A percentile compares a stretch with the other conserved stretches of the same genome.
Conservation (phyloP, 1,140 invertebrate genomes). For the Agraylea sexmaculata region DNA sequence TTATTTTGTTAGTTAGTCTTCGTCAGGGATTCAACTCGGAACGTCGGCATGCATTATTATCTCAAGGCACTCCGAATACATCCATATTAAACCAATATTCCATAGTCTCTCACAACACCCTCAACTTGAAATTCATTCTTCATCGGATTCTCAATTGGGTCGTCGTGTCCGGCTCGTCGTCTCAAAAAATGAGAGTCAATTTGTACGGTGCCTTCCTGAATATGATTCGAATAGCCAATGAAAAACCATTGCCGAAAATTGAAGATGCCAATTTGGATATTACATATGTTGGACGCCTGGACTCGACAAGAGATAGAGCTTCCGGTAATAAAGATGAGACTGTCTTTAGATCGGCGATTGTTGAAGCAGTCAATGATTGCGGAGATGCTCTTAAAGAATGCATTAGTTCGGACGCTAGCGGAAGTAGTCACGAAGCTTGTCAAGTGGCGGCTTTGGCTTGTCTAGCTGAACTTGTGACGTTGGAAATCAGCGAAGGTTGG, state of each 20-base stretch:
- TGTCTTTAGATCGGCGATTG: conserved; percentile 27
- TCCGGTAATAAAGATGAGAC: conserved; percentile 27
- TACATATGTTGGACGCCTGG: conserved; percentile 45
- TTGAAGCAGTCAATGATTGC: conserved; percentile 42
- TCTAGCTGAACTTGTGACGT: conserved; percentile 63
- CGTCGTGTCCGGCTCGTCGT: conserved; percentile 52
- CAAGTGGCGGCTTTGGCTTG: conserved; percentile 77
- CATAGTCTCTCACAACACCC: conserved; percentile 32
- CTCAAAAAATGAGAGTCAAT: conserved; percentile 74
- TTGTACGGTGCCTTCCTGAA: conserved; percentile 66
- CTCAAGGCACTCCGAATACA: neutral
- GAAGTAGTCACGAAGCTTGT: conserved; percentile 76
- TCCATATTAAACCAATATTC: conserved; percentile 10
- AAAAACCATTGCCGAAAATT: conserved; percentile 25
- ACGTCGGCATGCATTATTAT: conserved; percentile 14
- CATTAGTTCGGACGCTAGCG: conserved; percentile 74
- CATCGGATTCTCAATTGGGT: conserved; percentile 61
- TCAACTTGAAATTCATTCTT: conserved; percentile 57
- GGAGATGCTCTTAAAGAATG: conserved; percentile 74
- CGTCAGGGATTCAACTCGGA: conserved; percentile 16
- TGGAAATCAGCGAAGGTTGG: conserved; percentile 63
- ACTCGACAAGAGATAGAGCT: conserved; percentile 37
- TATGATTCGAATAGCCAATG: conserved; percentile 63
- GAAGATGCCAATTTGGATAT: conserved; percentile 21
- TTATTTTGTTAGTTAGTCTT: conserved; percentile 17